Conservation (phyloP, 2,797 vertebrate species). For the Ambastaia sidthimunki region DNA sequence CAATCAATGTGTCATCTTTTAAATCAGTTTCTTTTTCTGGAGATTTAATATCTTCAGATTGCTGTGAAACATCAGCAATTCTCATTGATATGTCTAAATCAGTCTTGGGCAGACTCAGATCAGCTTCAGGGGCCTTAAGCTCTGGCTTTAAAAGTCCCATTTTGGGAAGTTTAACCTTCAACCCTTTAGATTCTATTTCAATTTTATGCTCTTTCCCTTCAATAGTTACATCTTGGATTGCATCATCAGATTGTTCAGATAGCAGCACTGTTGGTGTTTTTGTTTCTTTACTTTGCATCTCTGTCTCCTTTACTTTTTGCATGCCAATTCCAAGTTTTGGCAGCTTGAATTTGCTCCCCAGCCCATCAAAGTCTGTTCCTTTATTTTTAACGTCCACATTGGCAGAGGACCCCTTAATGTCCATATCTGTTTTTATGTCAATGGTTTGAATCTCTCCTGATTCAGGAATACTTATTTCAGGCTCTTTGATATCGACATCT, state of each 20-base stretch:
- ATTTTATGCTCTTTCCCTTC: slow-evolving; percentile 9
- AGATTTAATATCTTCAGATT: slow-evolving; percentile 54
- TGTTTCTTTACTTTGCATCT: slow-evolving; percentile 9
- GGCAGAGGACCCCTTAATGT: slow-evolving; percentile 21
- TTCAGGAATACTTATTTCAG: neutral
- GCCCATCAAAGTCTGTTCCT: slow-evolving; percentile 17
- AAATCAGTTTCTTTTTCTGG: slow-evolving; percentile 21
- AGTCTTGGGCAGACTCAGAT: slow-evolving; percentile 35
- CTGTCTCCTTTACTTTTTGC: slow-evolving; percentile 28
- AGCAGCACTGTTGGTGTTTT: slow-evolving; percentile 32
- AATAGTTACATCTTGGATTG: slow-evolving; percentile 12
- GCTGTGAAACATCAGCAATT: slow-evolving; percentile 47
- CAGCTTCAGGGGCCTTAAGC: neutral
- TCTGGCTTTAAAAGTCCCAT: slow-evolving; percentile 12
- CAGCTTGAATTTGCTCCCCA: slow-evolving; percentile 50
- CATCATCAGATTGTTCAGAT: slow-evolving; percentile 12
- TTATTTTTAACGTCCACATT: slow-evolving; percentile 20
- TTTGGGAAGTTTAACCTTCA: slow-evolving; percentile 45
- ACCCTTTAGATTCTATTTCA: slow-evolving; percentile 45
- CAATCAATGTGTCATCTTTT: slow-evolving; percentile 10
- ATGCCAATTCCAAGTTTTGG: slow-evolving; percentile 21
- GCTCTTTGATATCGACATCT: slow-evolving; percentile 52
- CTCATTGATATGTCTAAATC: slow-evolving; percentile 3
- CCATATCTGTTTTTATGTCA: slow-evolving; percentile 33
- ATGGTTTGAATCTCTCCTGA: neutral